Base-by-base conservation (phyloP, 1,140 invertebrate species). In the Choristoneura fumiferana region DNA sequence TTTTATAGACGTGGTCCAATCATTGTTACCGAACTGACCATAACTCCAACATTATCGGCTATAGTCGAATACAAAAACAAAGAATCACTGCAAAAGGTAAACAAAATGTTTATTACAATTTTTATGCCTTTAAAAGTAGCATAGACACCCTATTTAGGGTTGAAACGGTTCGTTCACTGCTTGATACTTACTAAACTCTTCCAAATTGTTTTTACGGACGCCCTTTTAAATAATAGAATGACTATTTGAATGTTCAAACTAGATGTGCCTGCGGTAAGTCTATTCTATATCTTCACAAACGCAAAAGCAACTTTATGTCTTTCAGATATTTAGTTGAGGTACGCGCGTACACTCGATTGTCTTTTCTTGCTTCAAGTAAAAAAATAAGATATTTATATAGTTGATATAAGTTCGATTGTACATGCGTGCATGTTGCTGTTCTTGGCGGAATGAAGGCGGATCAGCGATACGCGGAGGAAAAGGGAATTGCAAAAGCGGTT, bases 1-100 rank as follows among this genome's bases (percentile, higher is more conserved):
- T 73, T 87, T 89, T 89, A 81, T 87, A 89, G 87, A 87, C 84
- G 87, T 87, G 87, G 87, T 87, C 84, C 84, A 81, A 87, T 87
- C 84, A 88, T 89, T 86, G 84, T 89, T 71, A 89, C 84, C 73
- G 87, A 87, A 87, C 78, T 86, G 83, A 87, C 84, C 82, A 84
- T 81, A 77, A 87, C 84, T 81, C 84, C 85, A 72, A 87, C 87
- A 83, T 85, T 89, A 86, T 89, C 87, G 84, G 87, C 87, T 76
- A 87, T 87, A 81, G 84, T 89, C 81, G 84, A 87, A 87, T 89
- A 87, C 82, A 87, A 87, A 89, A 89, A 87, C 84, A 87, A 87
- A 87, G 87, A 89, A 71, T 83, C 78, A 75, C 73, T 87, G 84
- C 84, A 87, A 71, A 87, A 89, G 84, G 87, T 89, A 89, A 87